phyloP scores from a whole-genome alignment of 2,113 vertebrate genomes.

The Proteles cristata region DNA sequence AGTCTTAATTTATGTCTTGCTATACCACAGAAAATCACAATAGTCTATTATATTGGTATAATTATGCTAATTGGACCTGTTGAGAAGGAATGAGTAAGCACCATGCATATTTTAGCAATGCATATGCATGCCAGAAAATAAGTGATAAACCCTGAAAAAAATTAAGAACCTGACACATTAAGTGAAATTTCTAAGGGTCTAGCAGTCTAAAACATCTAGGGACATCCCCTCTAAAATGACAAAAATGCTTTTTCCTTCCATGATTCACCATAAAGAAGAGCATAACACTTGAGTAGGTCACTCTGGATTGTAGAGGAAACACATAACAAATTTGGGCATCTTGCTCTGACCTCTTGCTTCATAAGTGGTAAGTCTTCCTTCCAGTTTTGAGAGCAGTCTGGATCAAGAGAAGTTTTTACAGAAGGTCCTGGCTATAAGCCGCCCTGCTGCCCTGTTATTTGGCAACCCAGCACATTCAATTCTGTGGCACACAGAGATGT shows the following conservation, averaged over 20 bases:
- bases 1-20: slow-evolving; percentile 14
- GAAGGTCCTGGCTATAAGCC: not conserved
- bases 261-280: not conserved
- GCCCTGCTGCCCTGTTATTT: not conserved
- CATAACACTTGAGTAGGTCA: not conserved
- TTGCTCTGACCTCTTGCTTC: not conserved
- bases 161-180: not conserved
- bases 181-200: not conserved
- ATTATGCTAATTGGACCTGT: slow-evolving; percentile 7
- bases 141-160: not conserved
- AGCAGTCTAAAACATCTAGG: not conserved
- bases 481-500: not conserved
- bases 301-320: not conserved
- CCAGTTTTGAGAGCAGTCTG: not conserved
- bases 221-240: not conserved
- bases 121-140: not conserved
- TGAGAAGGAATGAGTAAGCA: not conserved
- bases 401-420: not conserved
- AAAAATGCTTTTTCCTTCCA: not conserved
- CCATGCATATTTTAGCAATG: slow-evolving; percentile 2
- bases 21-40: slow-evolving; percentile 20
- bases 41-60: not conserved
- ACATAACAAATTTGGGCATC: not conserved
- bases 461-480: not conserved
- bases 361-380: not conserved